phyloP scores from a whole-genome alignment of 2,888 invertebrate genomes.

The Acleris laterana region DNA sequence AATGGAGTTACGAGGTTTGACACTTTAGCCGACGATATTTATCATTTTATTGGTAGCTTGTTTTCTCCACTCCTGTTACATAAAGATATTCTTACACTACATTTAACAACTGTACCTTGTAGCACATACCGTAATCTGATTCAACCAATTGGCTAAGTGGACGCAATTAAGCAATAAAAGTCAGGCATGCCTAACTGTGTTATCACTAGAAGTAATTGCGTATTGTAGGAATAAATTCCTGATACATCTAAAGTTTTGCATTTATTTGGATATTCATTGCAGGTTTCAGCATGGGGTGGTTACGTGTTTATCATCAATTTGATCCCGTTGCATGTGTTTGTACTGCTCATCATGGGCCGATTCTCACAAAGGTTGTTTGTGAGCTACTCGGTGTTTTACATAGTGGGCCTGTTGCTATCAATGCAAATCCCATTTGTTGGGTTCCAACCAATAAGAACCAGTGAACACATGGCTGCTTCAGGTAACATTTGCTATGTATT shows the following conservation, averaged over 20 bases:
- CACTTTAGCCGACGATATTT: too few relatives aligned
- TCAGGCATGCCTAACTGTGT: background rate
- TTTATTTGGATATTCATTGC: slow-evolving; percentile 45
- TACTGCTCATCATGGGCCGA: slow-evolving; percentile 96
- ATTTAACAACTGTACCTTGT: background rate
- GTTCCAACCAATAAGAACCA: slow-evolving; percentile 99
- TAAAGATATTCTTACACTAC: background rate
- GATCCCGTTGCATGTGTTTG: slow-evolving; percentile 98
- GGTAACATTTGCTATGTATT: slow-evolving; percentile 72
- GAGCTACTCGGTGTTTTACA: slow-evolving; percentile 98
- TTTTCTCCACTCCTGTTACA: background rate
- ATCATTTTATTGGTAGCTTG: too few relatives aligned
- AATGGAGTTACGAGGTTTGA: too few relatives aligned
- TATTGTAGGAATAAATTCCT: too few relatives aligned
- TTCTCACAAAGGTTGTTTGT: slow-evolving; percentile 96
- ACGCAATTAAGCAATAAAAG: slow-evolving; percentile 18
- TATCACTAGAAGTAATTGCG: too few relatives aligned
- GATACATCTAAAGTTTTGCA: too few relatives aligned
- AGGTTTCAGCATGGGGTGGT: slow-evolving; percentile 99
- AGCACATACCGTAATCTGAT: background rate
- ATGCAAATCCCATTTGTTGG: slow-evolving; percentile 99
- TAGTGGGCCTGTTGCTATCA: slow-evolving; percentile 96
- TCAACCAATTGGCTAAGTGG: slow-evolving; percentile 21
- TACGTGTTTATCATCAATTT: slow-evolving; percentile 99
- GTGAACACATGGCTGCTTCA: slow-evolving; percentile 99